Evolutionary conservation across 2,797 vertebrate genomes (phyloP).

Genomic region (Aquila chrysaetos): DNA sequence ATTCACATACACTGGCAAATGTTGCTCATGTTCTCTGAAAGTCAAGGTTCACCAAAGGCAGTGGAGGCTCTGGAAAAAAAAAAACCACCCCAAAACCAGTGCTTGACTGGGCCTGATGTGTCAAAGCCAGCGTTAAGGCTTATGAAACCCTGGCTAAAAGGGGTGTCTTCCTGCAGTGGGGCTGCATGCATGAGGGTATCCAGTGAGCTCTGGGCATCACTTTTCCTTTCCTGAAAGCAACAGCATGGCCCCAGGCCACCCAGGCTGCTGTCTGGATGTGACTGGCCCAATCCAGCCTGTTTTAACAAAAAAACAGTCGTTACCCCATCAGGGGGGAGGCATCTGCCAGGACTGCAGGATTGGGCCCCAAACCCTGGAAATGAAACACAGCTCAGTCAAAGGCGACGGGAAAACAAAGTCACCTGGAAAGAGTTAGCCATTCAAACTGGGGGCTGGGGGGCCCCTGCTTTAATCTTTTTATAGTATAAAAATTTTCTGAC

Average conservation of each 20-base stretch:
- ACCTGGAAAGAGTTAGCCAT: slow-evolving; percentile 33
- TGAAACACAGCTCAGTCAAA: not conserved
- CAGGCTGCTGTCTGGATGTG: not conserved
- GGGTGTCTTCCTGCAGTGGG: rapidly evolving
- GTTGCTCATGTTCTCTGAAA: not conserved
- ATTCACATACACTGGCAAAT: rapidly evolving
- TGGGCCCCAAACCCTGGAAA: not conserved
- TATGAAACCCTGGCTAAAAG: not conserved
- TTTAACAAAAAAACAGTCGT: not conserved
- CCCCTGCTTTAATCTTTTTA: slow-evolving; percentile 29
- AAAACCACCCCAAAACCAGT: rapidly evolving
- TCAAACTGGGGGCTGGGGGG: not conserved
- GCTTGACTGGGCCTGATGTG: not conserved
- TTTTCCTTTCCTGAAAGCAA: not conserved
- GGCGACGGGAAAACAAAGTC: not conserved
- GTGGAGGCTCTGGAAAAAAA: not conserved
- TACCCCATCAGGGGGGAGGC: not conserved
- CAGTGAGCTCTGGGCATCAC: not conserved
- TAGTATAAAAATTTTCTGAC: slow-evolving; percentile 4
- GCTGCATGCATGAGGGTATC: rapidly evolving
- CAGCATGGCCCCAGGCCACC: not conserved
- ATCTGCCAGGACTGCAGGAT: not conserved
- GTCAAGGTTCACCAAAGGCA: not conserved
- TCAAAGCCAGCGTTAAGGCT: not conserved
- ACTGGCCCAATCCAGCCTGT: not conserved